Evolutionary conservation across 2,797 vertebrate genomes (phyloP).

Genomic region (Telmatherina bonti): DNA sequence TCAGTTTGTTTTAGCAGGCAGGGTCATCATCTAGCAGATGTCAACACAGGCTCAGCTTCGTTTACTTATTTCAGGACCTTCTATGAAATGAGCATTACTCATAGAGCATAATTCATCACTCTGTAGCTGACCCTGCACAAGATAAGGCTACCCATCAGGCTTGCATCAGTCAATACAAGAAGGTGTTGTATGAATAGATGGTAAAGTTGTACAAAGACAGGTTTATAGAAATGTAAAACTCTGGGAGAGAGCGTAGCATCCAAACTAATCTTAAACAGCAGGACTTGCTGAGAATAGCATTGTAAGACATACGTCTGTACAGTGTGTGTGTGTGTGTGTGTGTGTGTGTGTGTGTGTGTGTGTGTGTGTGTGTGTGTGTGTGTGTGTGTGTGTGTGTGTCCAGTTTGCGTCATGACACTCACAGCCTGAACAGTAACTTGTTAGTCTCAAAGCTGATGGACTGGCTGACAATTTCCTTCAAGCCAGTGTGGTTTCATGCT

Average conservation of each 20-base stretch:
- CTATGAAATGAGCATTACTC: constrained; percentile 11
- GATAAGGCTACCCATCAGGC: constrained; percentile 19
- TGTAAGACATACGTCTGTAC: background rate
- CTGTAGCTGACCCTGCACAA: constrained; percentile 14
- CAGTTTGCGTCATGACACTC: background rate
- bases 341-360: background rate
- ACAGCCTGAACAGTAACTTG: constrained; percentile 25
- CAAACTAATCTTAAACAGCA: too few species aligned
- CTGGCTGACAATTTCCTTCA: constrained; percentile 34
- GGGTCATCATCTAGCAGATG: constrained; percentile 26
- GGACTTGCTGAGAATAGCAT: background rate
- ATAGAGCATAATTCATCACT: background rate
- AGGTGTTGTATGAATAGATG: background rate
- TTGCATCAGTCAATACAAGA: constrained; percentile 12
- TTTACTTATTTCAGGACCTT: constrained; percentile 17
- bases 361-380: background rate
- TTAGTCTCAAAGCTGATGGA: constrained; percentile 40
- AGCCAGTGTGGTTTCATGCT: constrained; percentile 21
- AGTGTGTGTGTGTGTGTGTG: background rate
- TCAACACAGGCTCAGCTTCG: constrained; percentile 10
- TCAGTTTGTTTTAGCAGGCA: constrained; percentile 40
- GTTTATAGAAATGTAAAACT: background rate
- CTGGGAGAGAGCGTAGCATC: background rate
- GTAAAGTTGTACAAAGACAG: background rate
- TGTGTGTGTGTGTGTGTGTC: background rate